A percentile compares a stretch with the other conserved stretches of the same genome.
phyloP scores from a whole-genome alignment of 2,888 invertebrate species.

The Thymelicus sylvestris region DNA sequence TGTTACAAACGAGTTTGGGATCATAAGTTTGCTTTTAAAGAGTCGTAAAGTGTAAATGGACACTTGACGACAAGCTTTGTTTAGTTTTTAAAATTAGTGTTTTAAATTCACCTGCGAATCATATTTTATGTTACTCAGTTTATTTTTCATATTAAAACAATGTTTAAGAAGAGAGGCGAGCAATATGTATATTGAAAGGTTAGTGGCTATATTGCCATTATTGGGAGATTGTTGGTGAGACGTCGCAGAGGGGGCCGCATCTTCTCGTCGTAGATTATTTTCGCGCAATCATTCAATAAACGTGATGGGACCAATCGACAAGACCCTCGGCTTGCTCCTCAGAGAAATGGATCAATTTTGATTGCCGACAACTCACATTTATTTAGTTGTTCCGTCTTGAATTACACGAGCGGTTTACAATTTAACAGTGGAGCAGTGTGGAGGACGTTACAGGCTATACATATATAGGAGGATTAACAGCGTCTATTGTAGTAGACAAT shows the following conservation, averaged over 20 bases:
- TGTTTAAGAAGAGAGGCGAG: no score
- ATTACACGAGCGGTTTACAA: slow-evolving; percentile 8
- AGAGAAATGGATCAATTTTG: slow-evolving; percentile 75
- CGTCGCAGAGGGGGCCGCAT: slow-evolving; percentile 65
- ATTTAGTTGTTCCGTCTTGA: slow-evolving; percentile 27
- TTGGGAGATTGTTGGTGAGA: slow-evolving; percentile 62
- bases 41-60: no score
- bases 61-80: no score
- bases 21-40: no score
- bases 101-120: no score
- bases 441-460: no score
- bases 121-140: no score
- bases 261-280: slow-evolving; percentile 72
- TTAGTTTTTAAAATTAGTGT: no score
- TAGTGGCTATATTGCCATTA: slow-evolving; percentile 68
- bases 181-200: slow-evolving; percentile 58
- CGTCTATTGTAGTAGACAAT: no score
- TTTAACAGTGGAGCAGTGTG: neutral
- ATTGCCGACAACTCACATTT: slow-evolving; percentile 41
- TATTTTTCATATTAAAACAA: no score
- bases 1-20: no score
- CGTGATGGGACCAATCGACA: slow-evolving; percentile 78
- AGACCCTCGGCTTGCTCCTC: slow-evolving; percentile 75
- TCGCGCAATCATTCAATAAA: slow-evolving; percentile 85
- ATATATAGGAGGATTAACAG: no score